Evolutionary conservation across 2,113 vertebrate genomes (phyloP).

Genomic region (Etheostoma spectabile): DNA sequence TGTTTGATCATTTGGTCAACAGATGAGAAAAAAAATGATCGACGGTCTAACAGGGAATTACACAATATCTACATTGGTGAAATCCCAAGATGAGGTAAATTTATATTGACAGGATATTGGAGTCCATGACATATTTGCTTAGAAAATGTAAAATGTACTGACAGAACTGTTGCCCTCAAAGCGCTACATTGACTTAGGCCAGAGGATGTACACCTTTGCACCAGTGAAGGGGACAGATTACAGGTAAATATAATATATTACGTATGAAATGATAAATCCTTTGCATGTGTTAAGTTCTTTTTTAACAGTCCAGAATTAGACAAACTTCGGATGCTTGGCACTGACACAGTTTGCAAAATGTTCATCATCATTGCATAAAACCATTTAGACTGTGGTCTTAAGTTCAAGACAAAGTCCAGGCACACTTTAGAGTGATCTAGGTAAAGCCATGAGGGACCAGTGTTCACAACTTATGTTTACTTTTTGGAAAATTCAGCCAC

Average conservation of each 20-base stretch:
- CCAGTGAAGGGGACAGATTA: constrained; percentile 93
- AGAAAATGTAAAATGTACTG: constrained; percentile 1
- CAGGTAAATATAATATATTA: constrained; percentile 85
- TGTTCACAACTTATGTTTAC: constrained; percentile 2
- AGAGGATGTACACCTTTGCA: constrained; percentile 91
- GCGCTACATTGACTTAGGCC: constrained; percentile 94
- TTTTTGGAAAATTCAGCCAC: neutral
- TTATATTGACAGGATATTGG: neutral
- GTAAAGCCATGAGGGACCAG: neutral
- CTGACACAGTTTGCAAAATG: constrained; percentile 8
- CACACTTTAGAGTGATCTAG: neutral
- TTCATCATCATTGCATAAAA: constrained; percentile 6
- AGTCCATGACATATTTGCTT: neutral
- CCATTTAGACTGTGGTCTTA: neutral
- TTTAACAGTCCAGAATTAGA: neutral
- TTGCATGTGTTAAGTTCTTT: neutral
- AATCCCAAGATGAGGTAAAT: constrained; percentile 97
- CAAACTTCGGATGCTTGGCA: constrained; percentile 13
- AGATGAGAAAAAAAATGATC: constrained; percentile 97
- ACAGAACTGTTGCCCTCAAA: constrained; percentile 62
- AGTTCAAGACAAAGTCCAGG: constrained; percentile 38
- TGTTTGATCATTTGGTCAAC: constrained; percentile 18
- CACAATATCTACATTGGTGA: constrained; percentile 90
- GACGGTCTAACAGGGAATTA: constrained; percentile 86
- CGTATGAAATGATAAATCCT: neutral